A percentile compares a stretch with the other conserved stretches of the same genome.
phyloP scores from a whole-genome alignment of 2,797 vertebrate genomes.

The Muscicapa striata region DNA sequence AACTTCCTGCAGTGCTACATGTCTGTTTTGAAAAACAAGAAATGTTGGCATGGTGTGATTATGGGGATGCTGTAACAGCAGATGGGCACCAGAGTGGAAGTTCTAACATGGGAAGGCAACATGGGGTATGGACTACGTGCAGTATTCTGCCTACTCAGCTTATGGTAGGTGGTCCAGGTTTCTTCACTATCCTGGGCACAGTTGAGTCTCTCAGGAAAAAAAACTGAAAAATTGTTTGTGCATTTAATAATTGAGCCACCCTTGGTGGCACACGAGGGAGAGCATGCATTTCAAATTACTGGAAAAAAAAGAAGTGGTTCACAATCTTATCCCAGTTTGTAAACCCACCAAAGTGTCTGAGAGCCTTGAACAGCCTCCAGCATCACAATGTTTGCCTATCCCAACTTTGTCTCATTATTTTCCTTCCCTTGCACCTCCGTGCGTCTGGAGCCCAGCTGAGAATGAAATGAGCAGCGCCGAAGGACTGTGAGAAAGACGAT shows the following conservation, averaged over 20 bases:
- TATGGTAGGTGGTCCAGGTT: conserved; percentile 63
- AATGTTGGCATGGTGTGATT: background rate
- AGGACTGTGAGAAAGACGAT: conserved; percentile 63
- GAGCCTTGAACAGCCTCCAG: conserved; percentile 65
- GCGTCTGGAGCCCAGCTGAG: conserved; percentile 71
- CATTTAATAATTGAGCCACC: conserved; percentile 51
- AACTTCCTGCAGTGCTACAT: background rate
- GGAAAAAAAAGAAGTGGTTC: background rate
- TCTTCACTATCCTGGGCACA: background rate
- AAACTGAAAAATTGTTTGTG: background rate
- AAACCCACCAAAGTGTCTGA: conserved; percentile 55
- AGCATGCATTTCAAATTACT: conserved; percentile 63
- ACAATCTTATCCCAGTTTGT: conserved; percentile 53
- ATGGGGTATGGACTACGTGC: background rate
- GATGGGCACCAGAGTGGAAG: conserved; percentile 2
- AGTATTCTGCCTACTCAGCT: background rate
- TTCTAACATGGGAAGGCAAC: background rate
- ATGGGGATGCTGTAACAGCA: background rate
- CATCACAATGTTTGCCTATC: conserved; percentile 47
- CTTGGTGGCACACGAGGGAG: conserved; percentile 34
- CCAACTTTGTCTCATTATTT: conserved; percentile 61
- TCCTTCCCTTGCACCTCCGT: conserved; percentile 54
- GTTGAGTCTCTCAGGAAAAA: background rate
- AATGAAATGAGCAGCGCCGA: conserved; percentile 52
- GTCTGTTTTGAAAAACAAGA: background rate